phyloP scores from a whole-genome alignment of 2,797 vertebrate genomes.

The Dendrocincla fuliginosa region DNA sequence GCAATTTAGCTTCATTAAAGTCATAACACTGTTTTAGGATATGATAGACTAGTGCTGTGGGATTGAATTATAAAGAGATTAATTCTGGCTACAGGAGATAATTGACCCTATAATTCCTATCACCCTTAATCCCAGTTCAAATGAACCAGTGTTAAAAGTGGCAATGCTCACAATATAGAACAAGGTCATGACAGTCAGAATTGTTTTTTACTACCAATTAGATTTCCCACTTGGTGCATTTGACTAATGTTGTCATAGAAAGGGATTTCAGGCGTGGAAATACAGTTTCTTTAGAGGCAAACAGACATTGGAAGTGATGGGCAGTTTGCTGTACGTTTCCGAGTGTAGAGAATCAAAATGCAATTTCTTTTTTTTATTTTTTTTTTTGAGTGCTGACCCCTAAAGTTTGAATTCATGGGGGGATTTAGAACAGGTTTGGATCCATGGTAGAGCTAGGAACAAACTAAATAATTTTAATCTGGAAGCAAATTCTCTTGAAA shows the following conservation, averaged over 20 bases:
- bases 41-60: conserved; percentile 22
- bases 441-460: neutral
- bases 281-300: neutral
- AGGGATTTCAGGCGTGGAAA: conserved; percentile 29
- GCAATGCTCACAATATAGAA: conserved; percentile 39
- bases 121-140: conserved; percentile 58
- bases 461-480: neutral
- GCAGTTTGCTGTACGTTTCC: neutral
- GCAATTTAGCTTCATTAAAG: conserved; percentile 47
- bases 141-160: conserved; percentile 49
- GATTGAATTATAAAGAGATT: conserved; percentile 64
- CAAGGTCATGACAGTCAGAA: conserved; percentile 51
- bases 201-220: conserved; percentile 55
- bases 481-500: neutral
- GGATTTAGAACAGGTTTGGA: neutral
- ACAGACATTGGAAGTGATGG: neutral
- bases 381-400: neutral
- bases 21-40: conserved; percentile 38
- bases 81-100: conserved; percentile 44
- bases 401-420: neutral
- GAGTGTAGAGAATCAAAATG: neutral
- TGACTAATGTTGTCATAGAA: conserved; percentile 42
- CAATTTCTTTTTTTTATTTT: neutral
- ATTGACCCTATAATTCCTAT: conserved; percentile 63
- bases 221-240: conserved; percentile 43